A percentile compares a stretch with the other conserved stretches of the same genome.
Conservation (phyloP, 2,888 invertebrate species). For the Himalopsyche kuldschensis region DNA sequence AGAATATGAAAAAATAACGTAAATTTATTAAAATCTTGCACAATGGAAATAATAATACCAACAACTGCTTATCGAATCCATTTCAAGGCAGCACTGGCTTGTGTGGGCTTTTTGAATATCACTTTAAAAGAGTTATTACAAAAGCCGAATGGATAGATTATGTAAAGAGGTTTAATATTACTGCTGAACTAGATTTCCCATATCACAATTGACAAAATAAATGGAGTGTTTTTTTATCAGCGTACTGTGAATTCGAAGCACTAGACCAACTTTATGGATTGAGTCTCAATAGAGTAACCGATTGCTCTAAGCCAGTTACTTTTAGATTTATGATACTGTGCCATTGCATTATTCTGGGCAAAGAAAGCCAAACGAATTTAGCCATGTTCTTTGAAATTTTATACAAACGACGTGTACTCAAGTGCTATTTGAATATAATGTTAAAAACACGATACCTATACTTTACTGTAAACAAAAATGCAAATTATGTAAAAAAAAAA, state of each 20-base stretch:
- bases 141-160: background rate
- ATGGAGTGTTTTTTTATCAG: slow-evolving; percentile 28
- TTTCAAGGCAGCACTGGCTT: too few species aligned
- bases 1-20: too few species aligned
- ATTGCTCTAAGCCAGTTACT: slow-evolving; percentile 15
- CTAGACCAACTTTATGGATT: slow-evolving; percentile 35
- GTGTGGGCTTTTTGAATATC: background rate
- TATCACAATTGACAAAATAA: slow-evolving; percentile 26
- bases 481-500: too few species aligned
- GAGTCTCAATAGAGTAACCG: slow-evolving; percentile 27
- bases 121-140: background rate
- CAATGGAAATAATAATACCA: too few species aligned
- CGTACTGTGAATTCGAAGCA: slow-evolving; percentile 19
- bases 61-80: too few species aligned
- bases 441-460: too few species aligned
- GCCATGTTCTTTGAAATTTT: background rate
- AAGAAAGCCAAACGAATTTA: background rate
- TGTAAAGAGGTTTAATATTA: slow-evolving; percentile 5
- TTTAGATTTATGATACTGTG: background rate
- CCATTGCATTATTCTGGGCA: background rate
- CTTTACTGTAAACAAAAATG: too few species aligned
- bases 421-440: too few species aligned
- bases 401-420: background rate
- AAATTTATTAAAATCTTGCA: too few species aligned
- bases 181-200: background rate